phyloP scores from a whole-genome alignment of 2,888 invertebrate species.

The Scaptomyza flava region DNA sequence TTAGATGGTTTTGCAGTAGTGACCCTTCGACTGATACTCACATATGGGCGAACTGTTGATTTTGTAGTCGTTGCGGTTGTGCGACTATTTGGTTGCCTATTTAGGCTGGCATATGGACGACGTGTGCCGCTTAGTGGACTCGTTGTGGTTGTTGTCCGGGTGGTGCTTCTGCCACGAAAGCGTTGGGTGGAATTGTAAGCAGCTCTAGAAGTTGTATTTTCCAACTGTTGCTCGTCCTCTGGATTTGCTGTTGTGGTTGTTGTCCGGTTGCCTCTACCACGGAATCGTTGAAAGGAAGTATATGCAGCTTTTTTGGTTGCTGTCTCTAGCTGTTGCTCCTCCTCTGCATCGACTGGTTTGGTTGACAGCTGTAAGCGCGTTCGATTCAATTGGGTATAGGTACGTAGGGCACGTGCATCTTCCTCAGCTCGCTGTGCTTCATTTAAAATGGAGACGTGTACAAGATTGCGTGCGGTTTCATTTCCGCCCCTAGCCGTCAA shows the following conservation, averaged over 20 bases:
- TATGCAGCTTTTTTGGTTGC: conserved; percentile 18
- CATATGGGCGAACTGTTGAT: conserved; percentile 22
- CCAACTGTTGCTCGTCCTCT: conserved; percentile 9
- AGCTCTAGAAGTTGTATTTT: conserved; percentile 16
- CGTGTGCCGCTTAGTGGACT: conserved; percentile 34
- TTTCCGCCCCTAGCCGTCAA: conserved; percentile 10
- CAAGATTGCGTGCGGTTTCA: conserved; percentile 39
- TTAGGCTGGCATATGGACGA: conserved; percentile 34
- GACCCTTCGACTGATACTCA: conserved; percentile 22
- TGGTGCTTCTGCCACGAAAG: conserved; percentile 31
- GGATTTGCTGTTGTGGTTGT: conserved; percentile 17
- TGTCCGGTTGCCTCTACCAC: conserved; percentile 25
- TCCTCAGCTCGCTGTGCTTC: conserved; percentile 33
- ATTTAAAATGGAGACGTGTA: conserved; percentile 41
- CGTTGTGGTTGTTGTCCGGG: conserved; percentile 10
- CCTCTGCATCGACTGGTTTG: conserved; percentile 5
- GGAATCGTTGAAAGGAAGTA: conserved; percentile 35
- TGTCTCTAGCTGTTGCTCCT: conserved; percentile 10
- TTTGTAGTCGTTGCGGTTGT: not conserved
- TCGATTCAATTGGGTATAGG: conserved; percentile 46
- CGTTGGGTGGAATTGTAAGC: conserved; percentile 15
- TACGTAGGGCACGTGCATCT: conserved; percentile 45
- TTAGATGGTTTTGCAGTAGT: conserved; percentile 9
- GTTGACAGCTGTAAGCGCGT: conserved; percentile 28
- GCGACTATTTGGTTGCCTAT: conserved; percentile 27